Evolutionary conservation across 2,888 invertebrate genomes (phyloP).

Genomic region (Peribatodes rhomboidaria): DNA sequence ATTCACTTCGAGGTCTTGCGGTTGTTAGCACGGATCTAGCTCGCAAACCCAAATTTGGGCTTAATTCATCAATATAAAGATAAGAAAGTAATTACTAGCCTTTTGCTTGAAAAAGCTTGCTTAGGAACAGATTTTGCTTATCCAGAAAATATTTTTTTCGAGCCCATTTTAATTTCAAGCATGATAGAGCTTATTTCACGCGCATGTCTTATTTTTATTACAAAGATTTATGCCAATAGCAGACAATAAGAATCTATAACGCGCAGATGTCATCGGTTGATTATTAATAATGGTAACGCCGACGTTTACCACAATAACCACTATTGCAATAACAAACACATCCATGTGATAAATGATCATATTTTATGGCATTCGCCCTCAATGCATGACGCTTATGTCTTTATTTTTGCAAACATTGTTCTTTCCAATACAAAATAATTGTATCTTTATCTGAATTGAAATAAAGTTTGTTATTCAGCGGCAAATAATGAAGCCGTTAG

Average conservation of each 20-base stretch:
- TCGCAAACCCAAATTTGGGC: no score
- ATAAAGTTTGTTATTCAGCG: constrained; percentile 45
- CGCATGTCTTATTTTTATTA: constrained; percentile 54
- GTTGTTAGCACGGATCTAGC: no score
- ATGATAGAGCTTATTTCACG: constrained; percentile 54
- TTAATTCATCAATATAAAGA: no score
- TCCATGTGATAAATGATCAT: constrained; percentile 82
- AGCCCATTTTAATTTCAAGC: neutral
- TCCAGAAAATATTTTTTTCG: neutral
- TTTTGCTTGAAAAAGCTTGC: no score
- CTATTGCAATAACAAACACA: constrained; percentile 80
- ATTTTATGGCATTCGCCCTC: constrained; percentile 82
- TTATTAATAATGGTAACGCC: constrained; percentile 80
- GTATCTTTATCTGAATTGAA: constrained; percentile 21
- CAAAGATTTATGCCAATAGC: constrained; percentile 57
- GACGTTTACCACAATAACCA: constrained; percentile 82
- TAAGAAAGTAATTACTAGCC: no score
- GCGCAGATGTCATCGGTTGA: constrained; percentile 77
- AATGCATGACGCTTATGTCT: constrained; percentile 77
- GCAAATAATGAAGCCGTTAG: constrained; percentile 54
- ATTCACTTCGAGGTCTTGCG: no score
- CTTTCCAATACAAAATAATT: constrained; percentile 37
- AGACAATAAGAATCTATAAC: constrained; percentile 67
- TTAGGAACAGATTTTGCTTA: no score
- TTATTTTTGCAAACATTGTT: constrained; percentile 69